Base-by-base conservation (phyloP, 1,140 invertebrate genomes). In the Hesperophylax magnus region DNA sequence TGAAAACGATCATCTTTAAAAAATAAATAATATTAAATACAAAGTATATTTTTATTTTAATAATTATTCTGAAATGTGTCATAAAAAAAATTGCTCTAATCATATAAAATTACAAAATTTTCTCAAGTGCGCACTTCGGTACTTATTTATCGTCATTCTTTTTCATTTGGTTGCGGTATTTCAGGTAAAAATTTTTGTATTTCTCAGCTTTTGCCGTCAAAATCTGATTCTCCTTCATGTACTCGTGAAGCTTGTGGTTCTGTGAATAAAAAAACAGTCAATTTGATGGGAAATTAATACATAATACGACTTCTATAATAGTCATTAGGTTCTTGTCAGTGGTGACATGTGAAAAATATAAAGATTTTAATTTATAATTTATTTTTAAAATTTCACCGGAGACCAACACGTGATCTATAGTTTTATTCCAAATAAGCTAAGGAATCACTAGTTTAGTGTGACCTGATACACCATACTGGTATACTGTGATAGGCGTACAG, bases 161-260 rank as follows among this genome's bases (percentile, higher is more conserved):
- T 14, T 47, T 47, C 9, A 14, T 11, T 47, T 11, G 39, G 39
- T 47, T 67, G n/a, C 34, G 54, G 18, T 61, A 14, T 76, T 58
- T 24, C 3, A 69, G 69, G 27, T 74, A 82, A 54, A 72, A 58
- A 22, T 53, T 54, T 56, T 83, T 83, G 17, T 80, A 69, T 79
- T 83, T 83, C 4, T 22, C 20, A n/a, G 54, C 71, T 20, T 65
- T 58, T 3, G 53, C 14, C n/a, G 78, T 71, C 39, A 78, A 58
- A 31, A 61, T 53, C 22, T 79, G 27, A 54, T 83, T 83, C 69
- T 78, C 79, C 18, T 24, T 63, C 71, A 81, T 81, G 34, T 76
- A 83, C 34, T 83, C 79, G 17, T 67, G 74, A 15, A 83, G 34
- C 20, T 83, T 83, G 53, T 81, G 79, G 34, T 78, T 76, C 82